A percentile compares a stretch with the other conserved stretches of the same genome.
Conservation (phyloP, 2,888 invertebrate species). For the Thereva unica region DNA sequence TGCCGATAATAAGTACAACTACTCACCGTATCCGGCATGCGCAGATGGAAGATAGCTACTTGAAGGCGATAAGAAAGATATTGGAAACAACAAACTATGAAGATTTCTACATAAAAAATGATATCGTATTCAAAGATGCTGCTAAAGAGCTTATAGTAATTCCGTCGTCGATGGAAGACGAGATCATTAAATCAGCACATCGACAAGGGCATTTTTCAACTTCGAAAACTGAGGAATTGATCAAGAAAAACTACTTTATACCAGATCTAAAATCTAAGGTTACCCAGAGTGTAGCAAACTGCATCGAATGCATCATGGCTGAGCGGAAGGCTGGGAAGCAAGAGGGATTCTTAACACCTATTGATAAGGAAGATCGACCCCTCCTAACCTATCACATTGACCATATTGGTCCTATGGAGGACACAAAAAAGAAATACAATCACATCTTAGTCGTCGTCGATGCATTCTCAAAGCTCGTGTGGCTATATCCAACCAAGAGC, state of each 20-base stretch:
- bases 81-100: slow-evolving; percentile 19
- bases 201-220: slow-evolving; percentile 29
- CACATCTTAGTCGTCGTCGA: slow-evolving; percentile 2
- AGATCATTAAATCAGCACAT: slow-evolving; percentile 20
- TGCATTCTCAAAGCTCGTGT: neutral
- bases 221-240: slow-evolving; percentile 10
- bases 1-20: slow-evolving; percentile 8
- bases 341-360: slow-evolving; percentile 25
- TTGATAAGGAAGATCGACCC: slow-evolving; percentile 22
- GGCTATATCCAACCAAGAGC: too few species aligned
- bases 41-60: neutral
- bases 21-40: slow-evolving; percentile 20
- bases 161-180: slow-evolving; percentile 26
- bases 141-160: slow-evolving; percentile 21
- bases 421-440: slow-evolving; percentile 15
- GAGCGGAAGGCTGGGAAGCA: slow-evolving; percentile 25
- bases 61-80: slow-evolving; percentile 6
- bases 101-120: neutral
- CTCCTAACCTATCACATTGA: slow-evolving; percentile 28
- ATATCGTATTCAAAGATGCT: neutral
- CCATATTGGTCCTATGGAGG: slow-evolving; percentile 20
- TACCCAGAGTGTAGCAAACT: neutral
- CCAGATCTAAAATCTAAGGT: slow-evolving; percentile 6
- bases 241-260: slow-evolving; percentile 18
- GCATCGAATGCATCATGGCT: slow-evolving; percentile 7